phyloP scores from a whole-genome alignment of 2,888 invertebrate species.

The Dicyrtomina minuta region DNA sequence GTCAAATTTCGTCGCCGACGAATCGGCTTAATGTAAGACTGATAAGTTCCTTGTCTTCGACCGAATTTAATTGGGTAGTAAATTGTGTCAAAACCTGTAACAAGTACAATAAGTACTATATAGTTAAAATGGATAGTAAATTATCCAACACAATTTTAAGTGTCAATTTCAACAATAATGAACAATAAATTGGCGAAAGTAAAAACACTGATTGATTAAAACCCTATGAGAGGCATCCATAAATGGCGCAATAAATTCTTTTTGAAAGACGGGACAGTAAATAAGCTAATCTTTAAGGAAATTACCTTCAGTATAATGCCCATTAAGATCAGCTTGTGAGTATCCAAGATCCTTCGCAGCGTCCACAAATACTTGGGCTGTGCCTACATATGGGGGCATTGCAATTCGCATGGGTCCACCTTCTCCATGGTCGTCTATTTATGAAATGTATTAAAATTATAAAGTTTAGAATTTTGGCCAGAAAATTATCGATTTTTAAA shows the following conservation, averaged over 20 bases:
- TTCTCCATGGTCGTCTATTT: slow-evolving; percentile 36
- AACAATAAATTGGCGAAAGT: not conserved
- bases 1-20: slow-evolving; percentile 36
- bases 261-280: not conserved
- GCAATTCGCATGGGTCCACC: slow-evolving; percentile 40
- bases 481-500: no score
- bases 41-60: slow-evolving; percentile 38
- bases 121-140: not conserved
- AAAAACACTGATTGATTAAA: not conserved
- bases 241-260: no score
- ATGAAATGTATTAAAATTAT: no score
- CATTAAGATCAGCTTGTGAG: slow-evolving; percentile 42
- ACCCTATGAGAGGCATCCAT: no score
- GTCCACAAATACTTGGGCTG: slow-evolving; percentile 37
- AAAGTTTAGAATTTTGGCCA: no score
- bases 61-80: slow-evolving; percentile 41
- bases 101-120: not conserved
- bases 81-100: slow-evolving; percentile 45
- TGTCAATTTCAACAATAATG: no score
- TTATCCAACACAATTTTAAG: no score
- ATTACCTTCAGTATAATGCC: slow-evolving; percentile 48
- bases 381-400: slow-evolving; percentile 39
- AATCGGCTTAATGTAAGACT: slow-evolving; percentile 41
- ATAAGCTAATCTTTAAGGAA: not conserved
- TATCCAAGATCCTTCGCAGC: slow-evolving; percentile 47